Evolutionary conservation across 2,113 vertebrate species (phyloP), one percentile per base, ranked within the genome.

Genomic region (Megaceryle maxima): DNA sequence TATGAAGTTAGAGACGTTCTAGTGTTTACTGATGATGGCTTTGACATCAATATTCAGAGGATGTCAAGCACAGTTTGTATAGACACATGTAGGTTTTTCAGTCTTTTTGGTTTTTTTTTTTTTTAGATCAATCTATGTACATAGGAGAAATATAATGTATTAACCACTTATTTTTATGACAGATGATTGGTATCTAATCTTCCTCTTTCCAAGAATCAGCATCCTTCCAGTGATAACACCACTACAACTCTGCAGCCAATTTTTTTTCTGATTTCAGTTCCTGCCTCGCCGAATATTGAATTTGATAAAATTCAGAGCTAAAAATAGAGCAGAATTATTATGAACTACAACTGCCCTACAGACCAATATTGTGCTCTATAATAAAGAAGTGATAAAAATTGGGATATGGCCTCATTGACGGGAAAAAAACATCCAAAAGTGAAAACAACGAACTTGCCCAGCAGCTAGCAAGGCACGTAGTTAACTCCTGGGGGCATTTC

Each of bases 381-480:
- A 67, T 6, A 46, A 66, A 43, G 57, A 31, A 41, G 16, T 6
- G 1, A 13, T 0, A 48, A 88, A n/a, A 8, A 2, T 13, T 4
- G 25, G 25, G 25, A 44, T 28, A 17, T 1, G 29, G 82, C 53
- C 43, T 44, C 15, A 0, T 10, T 18, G 43, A 26, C 10, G 20
- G n/a, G n/a, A 76, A 48, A 51, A 25, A 51, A 51, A 51, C 11
- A 20, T 16, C 11, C 50, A 12, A 35, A 13, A 37, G 22, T 1
- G n/a, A n/a, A n/a, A 33, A 5, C 16, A 9, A 25, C 3, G 10
- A 53, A 18, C 39, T 29, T 39, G 29, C 48, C 48, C 19, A 21
- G 22, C 22, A 50, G 50, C 24, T 20, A 10, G 13, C 28, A 24
- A 13, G 11, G 21, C 1, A 1, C 3, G 5, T 21, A 18, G 43